Evolutionary conservation across 2,113 vertebrate genomes (phyloP).

Genomic region (Clupea harengus): DNA sequence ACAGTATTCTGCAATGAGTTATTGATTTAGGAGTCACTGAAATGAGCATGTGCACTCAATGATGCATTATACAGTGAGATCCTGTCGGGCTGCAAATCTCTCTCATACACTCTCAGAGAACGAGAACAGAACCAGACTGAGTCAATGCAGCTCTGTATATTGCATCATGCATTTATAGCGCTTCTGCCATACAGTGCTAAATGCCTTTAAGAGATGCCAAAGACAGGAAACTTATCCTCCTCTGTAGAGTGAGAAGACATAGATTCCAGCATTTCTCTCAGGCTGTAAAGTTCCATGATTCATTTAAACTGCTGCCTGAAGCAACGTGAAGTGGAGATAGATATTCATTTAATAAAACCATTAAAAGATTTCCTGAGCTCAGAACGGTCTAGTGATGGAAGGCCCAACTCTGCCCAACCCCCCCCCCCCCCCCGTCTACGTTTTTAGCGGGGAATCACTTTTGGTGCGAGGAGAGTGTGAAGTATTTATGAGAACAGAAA

Average conservation of each 20-base stretch:
- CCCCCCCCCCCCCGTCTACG: slow-evolving; percentile 37
- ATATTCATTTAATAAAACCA: slow-evolving; percentile 70
- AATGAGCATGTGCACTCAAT: background rate
- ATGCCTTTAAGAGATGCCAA: slow-evolving; percentile 41
- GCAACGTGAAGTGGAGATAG: slow-evolving; percentile 51
- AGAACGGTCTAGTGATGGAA: slow-evolving; percentile 67
- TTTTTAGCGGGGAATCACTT: slow-evolving; percentile 64
- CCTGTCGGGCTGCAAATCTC: background rate
- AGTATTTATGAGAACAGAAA: slow-evolving; percentile 63
- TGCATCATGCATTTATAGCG: background rate
- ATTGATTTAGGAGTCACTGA: background rate
- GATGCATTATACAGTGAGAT: background rate
- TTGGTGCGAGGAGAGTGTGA: slow-evolving; percentile 57
- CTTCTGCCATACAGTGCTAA: background rate
- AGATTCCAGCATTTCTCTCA: slow-evolving; percentile 39
- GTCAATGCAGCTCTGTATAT: background rate
- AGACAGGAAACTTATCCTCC: slow-evolving; percentile 2
- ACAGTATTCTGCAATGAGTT: background rate
- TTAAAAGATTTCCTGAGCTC: slow-evolving; percentile 60
- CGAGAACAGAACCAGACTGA: background rate
- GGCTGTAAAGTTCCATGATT: slow-evolving; percentile 60
- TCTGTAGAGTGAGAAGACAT: background rate
- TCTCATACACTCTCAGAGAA: background rate
- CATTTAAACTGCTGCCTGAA: slow-evolving; percentile 58
- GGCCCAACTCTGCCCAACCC: slow-evolving; percentile 27